A percentile compares a stretch with the other conserved stretches of the same genome.
Conservation (phyloP, 1,140 invertebrate genomes). For the Anagrus nilaparvatae region DNA sequence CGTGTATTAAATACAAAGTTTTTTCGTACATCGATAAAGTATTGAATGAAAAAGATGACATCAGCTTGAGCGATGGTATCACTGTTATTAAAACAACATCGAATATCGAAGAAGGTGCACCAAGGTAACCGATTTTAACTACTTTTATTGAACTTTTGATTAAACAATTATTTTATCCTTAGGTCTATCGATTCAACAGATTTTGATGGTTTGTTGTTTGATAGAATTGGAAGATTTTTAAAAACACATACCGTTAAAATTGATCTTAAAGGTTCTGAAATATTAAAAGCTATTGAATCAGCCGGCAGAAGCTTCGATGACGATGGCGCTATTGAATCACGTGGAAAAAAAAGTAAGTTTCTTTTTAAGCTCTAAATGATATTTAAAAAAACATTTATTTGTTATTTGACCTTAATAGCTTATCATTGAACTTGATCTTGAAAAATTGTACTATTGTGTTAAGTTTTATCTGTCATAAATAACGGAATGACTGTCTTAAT, state of each 20-base stretch:
- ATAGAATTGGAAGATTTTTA: constrained; percentile 61
- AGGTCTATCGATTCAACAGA: constrained; percentile 47
- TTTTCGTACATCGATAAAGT: constrained; percentile 75
- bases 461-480: too few relatives aligned
- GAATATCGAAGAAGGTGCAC: constrained; percentile 59
- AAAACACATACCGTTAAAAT: constrained; percentile 69
- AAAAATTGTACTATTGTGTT: constrained; percentile 1
- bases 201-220: constrained; percentile 54
- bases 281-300: constrained; percentile 65
- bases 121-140: constrained; percentile 46
- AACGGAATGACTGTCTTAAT: too few relatives aligned
- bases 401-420: neutral
- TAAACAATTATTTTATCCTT: neutral
- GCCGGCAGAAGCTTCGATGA: constrained; percentile 68
- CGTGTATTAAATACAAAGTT: constrained; percentile 74
- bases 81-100: constrained; percentile 60
- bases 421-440: neutral
- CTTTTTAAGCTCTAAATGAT: neutral
- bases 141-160: neutral
- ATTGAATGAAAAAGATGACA: constrained; percentile 63
- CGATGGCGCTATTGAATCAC: constrained; percentile 54
- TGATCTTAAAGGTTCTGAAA: constrained; percentile 73
- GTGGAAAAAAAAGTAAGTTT: constrained; percentile 61
- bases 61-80: constrained; percentile 66
- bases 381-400: neutral